A percentile compares a stretch with the other conserved stretches of the same genome.
phyloP scores from a whole-genome alignment of 2,797 vertebrate genomes.

The Mormyrus hasselquistii region DNA sequence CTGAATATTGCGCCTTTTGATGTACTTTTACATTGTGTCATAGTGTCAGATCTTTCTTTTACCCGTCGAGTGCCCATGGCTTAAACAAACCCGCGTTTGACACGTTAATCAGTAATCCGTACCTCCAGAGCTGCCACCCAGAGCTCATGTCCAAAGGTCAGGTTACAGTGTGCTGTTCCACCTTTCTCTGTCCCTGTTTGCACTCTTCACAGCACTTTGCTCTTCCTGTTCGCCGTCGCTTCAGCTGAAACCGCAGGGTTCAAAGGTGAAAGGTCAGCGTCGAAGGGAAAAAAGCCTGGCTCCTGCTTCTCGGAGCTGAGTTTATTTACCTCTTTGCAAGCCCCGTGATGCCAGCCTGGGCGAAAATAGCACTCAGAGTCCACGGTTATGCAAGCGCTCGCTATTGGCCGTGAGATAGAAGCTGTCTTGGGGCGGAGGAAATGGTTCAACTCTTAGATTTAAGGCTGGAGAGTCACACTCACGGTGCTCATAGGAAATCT shows the following conservation, averaged over 20 bases:
- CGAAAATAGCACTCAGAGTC: not conserved
- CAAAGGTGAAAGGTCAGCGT: slow-evolving; percentile 5
- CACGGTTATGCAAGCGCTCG: not conserved
- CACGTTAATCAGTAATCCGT: slow-evolving; percentile 16
- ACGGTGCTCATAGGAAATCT: not conserved
- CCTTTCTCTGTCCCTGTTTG: not conserved
- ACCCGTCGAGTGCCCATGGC: not conserved
- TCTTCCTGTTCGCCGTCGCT: not conserved
- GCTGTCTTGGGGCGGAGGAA: not conserved
- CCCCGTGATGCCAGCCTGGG: not conserved
- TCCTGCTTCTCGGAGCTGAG: no score
- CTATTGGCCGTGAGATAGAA: not conserved
- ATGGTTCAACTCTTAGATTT: not conserved
- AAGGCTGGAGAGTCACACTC: not conserved
- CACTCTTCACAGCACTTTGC: not conserved
- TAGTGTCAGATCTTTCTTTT: not conserved
- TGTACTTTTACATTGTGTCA: not conserved
- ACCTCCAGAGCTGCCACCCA: not conserved
- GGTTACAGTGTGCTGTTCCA: not conserved
- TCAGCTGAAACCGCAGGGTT: not conserved
- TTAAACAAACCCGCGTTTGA: not conserved
- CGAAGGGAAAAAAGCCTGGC: not conserved
- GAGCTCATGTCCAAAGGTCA: slow-evolving; percentile 14
- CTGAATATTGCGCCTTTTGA: not conserved
- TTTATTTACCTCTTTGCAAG: slow-evolving; percentile 4